Evolutionary conservation across 1,140 invertebrate species (phyloP).

Genomic region (Ceratina japonica): DNA sequence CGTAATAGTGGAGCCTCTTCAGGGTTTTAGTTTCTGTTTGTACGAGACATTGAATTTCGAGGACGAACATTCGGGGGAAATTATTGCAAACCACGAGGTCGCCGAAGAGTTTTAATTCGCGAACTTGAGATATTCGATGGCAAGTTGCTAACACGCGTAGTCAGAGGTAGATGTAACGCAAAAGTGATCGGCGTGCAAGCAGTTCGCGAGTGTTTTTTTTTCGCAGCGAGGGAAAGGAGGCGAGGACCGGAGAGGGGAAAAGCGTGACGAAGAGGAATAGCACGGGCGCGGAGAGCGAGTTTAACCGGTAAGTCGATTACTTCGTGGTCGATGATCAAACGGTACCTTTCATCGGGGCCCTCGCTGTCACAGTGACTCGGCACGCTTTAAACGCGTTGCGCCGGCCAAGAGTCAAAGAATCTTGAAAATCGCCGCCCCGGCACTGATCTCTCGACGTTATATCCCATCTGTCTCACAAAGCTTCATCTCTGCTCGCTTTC

Average conservation of each 20-base stretch:
- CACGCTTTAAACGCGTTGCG: conserved; percentile 34
- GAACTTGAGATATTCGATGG: background rate
- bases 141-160: background rate
- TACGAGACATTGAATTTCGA: no score
- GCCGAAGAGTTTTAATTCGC: background rate
- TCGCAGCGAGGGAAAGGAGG: background rate
- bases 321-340: conserved; percentile 66
- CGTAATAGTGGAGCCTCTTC: no score
- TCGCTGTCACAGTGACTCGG: conserved; percentile 30
- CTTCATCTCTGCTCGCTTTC: no score
- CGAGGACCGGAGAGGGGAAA: background rate
- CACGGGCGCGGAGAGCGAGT: conserved; percentile 6
- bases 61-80: no score
- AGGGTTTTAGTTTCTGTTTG: no score
- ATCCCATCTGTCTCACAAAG: background rate
- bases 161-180: background rate
- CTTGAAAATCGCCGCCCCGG: conserved; percentile 8
- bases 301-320: conserved; percentile 64
- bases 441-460: conserved; percentile 6
- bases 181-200: conserved; percentile 9
- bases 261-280: background rate
- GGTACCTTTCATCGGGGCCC: conserved; percentile 56
- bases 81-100: no score
- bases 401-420: conserved; percentile 46
- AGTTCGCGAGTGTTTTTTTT: conserved; percentile 40